phyloP scores from a whole-genome alignment of 1,140 invertebrate genomes.

The Trichomalopsis sarcophagae region DNA sequence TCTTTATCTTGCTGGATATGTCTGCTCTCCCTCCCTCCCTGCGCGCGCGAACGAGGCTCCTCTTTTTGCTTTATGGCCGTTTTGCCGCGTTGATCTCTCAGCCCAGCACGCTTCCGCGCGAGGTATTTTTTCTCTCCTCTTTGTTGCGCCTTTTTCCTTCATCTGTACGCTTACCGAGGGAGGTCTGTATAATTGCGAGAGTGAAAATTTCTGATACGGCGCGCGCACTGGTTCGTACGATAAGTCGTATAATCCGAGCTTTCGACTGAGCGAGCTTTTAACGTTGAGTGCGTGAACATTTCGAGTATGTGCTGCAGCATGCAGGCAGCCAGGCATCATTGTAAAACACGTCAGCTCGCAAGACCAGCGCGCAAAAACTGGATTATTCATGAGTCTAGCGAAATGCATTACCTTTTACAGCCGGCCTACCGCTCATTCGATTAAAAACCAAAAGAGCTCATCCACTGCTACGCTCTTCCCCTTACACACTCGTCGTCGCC shows the following conservation, averaged over 20 bases:
- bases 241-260: not conserved
- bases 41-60: not conserved
- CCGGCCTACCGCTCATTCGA: not conserved
- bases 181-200: not conserved
- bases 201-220: not conserved
- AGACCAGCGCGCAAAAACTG: not conserved
- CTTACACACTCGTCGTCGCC: not conserved
- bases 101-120: not conserved
- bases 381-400: not conserved
- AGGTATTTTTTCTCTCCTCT: not conserved
- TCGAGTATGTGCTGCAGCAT: no score
- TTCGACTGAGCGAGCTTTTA: not conserved
- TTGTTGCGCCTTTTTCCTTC: constrained; percentile 16
- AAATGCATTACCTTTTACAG: constrained; percentile 45
- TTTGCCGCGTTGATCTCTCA: not conserved
- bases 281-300: not conserved
- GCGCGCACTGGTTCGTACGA: not conserved
- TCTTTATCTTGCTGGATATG: constrained; percentile 46
- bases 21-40: not conserved
- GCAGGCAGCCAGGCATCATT: not conserved
- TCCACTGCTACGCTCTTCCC: not conserved
- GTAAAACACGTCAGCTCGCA: not conserved
- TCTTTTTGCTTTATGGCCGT: constrained; percentile 36
- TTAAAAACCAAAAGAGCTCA: constrained; percentile 10
- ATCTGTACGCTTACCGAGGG: not conserved